Evolutionary conservation across 53 echinoderm and acorn worm species (phyloP).

Genomic region (Glandiceps talaboti): DNA sequence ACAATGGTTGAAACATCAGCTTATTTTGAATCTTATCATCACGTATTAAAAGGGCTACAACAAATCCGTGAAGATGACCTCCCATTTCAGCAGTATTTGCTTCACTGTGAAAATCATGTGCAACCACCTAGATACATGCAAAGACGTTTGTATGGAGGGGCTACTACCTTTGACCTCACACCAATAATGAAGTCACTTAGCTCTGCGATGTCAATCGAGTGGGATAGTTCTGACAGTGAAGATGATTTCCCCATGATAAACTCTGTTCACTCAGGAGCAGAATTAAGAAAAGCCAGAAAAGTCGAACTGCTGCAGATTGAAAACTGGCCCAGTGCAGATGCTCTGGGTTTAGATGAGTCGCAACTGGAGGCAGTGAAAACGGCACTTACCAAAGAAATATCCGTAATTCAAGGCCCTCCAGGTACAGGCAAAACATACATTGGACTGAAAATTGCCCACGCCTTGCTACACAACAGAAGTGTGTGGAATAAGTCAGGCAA

Average conservation of each 20-base stretch:
- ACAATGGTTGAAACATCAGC: conserved; percentile 89
- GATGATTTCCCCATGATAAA: not conserved
- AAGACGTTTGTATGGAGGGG: not conserved
- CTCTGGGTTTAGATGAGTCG: conserved; percentile 45
- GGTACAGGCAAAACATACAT: conserved; percentile 94
- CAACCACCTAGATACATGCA: conserved; percentile 45
- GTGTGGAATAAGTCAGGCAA: conserved; percentile 25
- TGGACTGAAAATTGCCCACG: conserved; percentile 73
- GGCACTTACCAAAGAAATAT: conserved; percentile 72
- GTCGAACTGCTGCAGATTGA: conserved; percentile 11
- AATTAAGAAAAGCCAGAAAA: not conserved
- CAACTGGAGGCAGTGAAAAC: conserved; percentile 59
- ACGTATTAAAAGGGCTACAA: conserved; percentile 59
- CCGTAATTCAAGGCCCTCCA: conserved; percentile 86
- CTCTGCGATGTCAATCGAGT: not conserved
- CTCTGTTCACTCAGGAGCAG: not conserved
- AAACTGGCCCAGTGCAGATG: conserved; percentile 32
- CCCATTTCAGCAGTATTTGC: conserved; percentile 57
- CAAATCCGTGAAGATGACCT: conserved; percentile 26
- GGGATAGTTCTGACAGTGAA: not conserved
- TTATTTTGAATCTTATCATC: conserved; percentile 81
- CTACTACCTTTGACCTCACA: conserved; percentile 26
- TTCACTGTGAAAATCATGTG: conserved; percentile 21
- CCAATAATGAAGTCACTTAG: conserved; percentile 1
- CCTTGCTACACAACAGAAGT: conserved; percentile 45